Percentiles rank a stretch among this genome's conserved stretches.
These are phyloP conservation scores for Pluvialis apricaria DNA, from an alignment of 2,113 vertebrate species.

Conservation along the genomic window DNA sequence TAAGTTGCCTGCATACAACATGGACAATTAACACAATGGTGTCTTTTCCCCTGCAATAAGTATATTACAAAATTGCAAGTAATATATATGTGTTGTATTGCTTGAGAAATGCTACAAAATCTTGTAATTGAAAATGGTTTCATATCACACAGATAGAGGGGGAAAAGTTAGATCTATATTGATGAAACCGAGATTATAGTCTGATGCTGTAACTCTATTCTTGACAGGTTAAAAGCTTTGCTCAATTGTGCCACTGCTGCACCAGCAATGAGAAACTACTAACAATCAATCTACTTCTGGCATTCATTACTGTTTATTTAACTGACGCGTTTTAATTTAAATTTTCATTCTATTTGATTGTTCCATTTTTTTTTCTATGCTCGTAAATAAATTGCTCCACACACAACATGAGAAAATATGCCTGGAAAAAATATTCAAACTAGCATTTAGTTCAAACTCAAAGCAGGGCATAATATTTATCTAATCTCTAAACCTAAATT, in stretches of 20 bases:
- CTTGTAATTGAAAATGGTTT: not conserved
- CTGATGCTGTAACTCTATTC: not conserved
- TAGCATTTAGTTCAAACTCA: not conserved
- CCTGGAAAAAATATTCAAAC: not conserved
- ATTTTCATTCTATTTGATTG: not conserved
- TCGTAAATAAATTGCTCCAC: not conserved
- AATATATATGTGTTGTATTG: not conserved
- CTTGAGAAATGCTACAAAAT: not conserved
- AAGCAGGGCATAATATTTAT: not conserved
- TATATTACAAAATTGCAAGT: not conserved
- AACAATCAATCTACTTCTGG: not conserved
- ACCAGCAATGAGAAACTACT: not conserved
- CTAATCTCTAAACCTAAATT: not conserved
- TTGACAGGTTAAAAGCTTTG: conserved; percentile 31
- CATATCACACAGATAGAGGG: not conserved
- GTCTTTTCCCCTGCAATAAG: not conserved
- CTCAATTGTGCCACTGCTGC: not conserved
- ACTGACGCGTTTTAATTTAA: not conserved
- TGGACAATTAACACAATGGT: not conserved
- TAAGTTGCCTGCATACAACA: not conserved
- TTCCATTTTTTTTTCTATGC: not conserved
- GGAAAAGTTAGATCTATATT: not conserved
- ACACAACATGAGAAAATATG: not conserved
- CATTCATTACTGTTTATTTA: conserved; percentile 25
- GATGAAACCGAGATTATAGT: not conserved